phyloP scores from a whole-genome alignment of 2,888 invertebrate species.

The Cephonodes hylas region DNA sequence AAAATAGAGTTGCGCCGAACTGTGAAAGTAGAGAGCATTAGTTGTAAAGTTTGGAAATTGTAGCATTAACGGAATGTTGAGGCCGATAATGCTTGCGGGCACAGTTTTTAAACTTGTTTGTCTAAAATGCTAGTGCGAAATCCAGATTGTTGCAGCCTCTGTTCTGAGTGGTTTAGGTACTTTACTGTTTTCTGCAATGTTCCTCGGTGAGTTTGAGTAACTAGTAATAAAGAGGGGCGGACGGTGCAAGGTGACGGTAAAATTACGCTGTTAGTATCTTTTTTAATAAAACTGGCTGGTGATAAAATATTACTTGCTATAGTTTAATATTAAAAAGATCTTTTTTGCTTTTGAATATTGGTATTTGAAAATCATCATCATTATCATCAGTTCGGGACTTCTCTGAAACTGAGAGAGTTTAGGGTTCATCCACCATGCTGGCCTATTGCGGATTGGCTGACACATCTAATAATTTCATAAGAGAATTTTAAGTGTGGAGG shows the following conservation, averaged over 20 bases:
- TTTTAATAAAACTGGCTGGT: too few species aligned
- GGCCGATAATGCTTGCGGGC: constrained; percentile 12
- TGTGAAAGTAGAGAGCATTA: constrained; percentile 31
- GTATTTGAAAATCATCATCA: too few species aligned
- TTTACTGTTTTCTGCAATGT: not conserved
- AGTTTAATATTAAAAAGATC: too few species aligned
- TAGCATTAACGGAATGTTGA: constrained; percentile 25
- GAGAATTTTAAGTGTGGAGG: too few species aligned
- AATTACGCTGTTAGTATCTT: too few species aligned
- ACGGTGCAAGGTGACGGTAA: not conserved
- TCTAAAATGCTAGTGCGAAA: constrained; percentile 4
- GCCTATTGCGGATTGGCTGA: too few species aligned
- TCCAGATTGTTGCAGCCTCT: constrained; percentile 3
- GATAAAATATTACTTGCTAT: too few species aligned
- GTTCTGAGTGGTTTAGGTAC: not conserved
- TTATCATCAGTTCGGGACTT: too few species aligned
- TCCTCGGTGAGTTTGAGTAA: not conserved
- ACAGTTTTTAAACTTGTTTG: constrained; percentile 14
- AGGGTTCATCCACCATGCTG: too few species aligned
- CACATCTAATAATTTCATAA: too few species aligned
- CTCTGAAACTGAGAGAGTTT: too few species aligned
- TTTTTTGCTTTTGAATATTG: too few species aligned
- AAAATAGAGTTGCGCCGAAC: constrained; percentile 33
- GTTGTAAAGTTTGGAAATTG: constrained; percentile 28
- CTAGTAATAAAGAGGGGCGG: not conserved